A percentile compares a stretch with the other conserved stretches of the same genome.
Conservation (phyloP, 2,113 vertebrate species). For the Pseudorasbora parva region DNA sequence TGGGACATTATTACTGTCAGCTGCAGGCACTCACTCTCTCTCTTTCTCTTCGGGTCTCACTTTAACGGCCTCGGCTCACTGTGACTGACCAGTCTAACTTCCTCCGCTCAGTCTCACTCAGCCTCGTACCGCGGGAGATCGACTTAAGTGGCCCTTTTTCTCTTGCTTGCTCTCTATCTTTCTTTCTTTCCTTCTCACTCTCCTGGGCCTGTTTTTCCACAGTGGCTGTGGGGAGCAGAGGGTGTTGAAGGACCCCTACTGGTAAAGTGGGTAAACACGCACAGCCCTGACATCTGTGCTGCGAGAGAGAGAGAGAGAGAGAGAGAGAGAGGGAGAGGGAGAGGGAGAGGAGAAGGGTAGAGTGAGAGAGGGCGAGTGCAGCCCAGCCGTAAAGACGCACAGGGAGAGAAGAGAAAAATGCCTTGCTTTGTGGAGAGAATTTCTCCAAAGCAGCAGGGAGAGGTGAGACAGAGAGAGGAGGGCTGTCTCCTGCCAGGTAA, state of each 20-base stretch:
- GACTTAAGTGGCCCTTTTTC: slow-evolving; percentile 54
- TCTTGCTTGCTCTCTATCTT: slow-evolving; percentile 31
- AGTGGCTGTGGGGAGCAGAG: slow-evolving; percentile 74
- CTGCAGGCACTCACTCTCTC: slow-evolving; percentile 60
- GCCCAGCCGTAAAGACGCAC: slow-evolving; percentile 71
- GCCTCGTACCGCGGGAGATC: slow-evolving; percentile 43
- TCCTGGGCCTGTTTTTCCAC: slow-evolving; percentile 69
- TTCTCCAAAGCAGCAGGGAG: slow-evolving; percentile 79
- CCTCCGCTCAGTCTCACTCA: slow-evolving; percentile 36
- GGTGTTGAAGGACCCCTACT: slow-evolving; percentile 83
- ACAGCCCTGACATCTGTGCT: slow-evolving; percentile 79
- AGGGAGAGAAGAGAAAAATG: slow-evolving; percentile 75
- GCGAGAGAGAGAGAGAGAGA: slow-evolving; percentile 57
- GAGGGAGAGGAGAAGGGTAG: slow-evolving; percentile 46
- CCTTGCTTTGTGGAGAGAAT: slow-evolving; percentile 84
- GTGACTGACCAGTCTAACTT: slow-evolving; percentile 41
- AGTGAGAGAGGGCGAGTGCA: slow-evolving; percentile 52
- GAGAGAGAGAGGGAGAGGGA: slow-evolving; percentile 51
- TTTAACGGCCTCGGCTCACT: slow-evolving; percentile 33
- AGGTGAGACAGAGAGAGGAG: slow-evolving; percentile 77
- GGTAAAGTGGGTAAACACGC: slow-evolving; percentile 81
- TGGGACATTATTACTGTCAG: slow-evolving; percentile 74
- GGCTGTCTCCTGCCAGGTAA: slow-evolving; percentile 81
- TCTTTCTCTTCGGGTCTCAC: slow-evolving; percentile 4
- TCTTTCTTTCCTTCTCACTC: slow-evolving; percentile 52